phyloP scores from a whole-genome alignment of 2,888 invertebrate genomes.

The Chymomyza procnemis region DNA sequence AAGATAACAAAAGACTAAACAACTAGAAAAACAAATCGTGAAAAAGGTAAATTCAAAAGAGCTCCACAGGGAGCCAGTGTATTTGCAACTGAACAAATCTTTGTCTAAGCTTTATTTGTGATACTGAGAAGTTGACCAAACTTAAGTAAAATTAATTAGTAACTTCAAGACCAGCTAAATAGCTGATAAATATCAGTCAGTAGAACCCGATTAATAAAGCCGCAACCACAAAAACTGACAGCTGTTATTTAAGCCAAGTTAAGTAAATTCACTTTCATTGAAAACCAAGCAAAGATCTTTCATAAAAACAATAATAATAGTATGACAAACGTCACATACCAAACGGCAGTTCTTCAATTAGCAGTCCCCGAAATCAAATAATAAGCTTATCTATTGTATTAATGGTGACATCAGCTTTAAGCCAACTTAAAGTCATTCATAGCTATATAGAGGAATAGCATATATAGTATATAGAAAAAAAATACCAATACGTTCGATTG shows the following conservation, averaged over 20 bases:
- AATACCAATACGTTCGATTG: not conserved
- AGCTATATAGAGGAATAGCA: constrained; percentile 20
- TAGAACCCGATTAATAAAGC: not conserved
- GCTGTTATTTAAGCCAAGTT: not conserved
- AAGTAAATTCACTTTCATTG: not conserved
- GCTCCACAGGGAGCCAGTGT: no score
- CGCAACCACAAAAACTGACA: not conserved
- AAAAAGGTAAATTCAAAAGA: no score
- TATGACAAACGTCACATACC: not conserved
- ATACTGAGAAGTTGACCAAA: no score
- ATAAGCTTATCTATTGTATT: not conserved
- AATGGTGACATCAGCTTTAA: not conserved
- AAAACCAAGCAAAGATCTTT: not conserved
- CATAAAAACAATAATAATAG: not conserved
- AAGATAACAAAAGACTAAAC: no score
- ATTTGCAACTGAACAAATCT: no score
- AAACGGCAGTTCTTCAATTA: not conserved
- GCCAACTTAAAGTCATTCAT: constrained; percentile 50
- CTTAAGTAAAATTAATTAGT: not conserved
- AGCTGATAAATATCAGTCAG: not conserved
- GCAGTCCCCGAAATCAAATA: not conserved
- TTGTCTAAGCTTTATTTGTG: no score
- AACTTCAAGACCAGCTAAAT: not conserved
- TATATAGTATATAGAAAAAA: not conserved
- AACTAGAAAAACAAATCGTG: no score